phyloP scores from a whole-genome alignment of 2,797 vertebrate genomes.

The Gambusia yucatana region DNA sequence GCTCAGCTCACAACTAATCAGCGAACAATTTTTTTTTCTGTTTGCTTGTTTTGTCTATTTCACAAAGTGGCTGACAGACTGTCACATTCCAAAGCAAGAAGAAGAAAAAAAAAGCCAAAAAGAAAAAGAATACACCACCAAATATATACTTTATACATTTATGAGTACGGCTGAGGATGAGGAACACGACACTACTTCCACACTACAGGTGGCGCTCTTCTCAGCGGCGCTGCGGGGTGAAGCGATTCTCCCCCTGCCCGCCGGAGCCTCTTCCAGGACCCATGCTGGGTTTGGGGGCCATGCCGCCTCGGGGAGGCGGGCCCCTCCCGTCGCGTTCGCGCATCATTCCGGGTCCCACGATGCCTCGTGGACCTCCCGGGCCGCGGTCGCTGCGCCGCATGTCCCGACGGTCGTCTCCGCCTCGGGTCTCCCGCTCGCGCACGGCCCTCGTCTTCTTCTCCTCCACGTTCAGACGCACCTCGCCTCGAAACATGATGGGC shows the following conservation, averaged over 20 bases:
- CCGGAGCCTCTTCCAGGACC: slow-evolving; percentile 86
- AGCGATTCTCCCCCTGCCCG: slow-evolving; percentile 90
- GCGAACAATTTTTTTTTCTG: slow-evolving; percentile 78
- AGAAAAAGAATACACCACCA: slow-evolving; percentile 53
- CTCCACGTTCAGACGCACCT: slow-evolving; percentile 97
- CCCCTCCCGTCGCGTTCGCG: slow-evolving; percentile 92
- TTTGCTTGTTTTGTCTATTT: slow-evolving; percentile 83
- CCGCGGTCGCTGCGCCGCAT: slow-evolving; percentile 90
- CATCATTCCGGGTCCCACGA: slow-evolving; percentile 90
- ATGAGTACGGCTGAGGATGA: slow-evolving; percentile 92
- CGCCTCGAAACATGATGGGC: slow-evolving; percentile 98
- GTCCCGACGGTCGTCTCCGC: slow-evolving; percentile 88
- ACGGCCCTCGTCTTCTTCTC: slow-evolving; percentile 96
- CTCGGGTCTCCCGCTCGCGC: slow-evolving; percentile 91
- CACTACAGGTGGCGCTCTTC: slow-evolving; percentile 72
- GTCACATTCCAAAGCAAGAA: slow-evolving; percentile 97
- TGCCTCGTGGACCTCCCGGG: slow-evolving; percentile 87
- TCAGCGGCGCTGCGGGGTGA: slow-evolving; percentile 92
- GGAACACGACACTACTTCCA: slow-evolving; percentile 88
- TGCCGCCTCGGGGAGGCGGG: slow-evolving; percentile 87
- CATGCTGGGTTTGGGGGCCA: slow-evolving; percentile 90
- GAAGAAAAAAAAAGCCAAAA: slow-evolving; percentile 57
- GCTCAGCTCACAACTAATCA: slow-evolving; percentile 91
- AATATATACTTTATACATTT: slow-evolving; percentile 83
- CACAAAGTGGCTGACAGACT: slow-evolving; percentile 91